Evolutionary conservation across 2,113 vertebrate genomes (phyloP), one percentile per base, ranked within the genome.

Genomic region (Strix uralensis): DNA sequence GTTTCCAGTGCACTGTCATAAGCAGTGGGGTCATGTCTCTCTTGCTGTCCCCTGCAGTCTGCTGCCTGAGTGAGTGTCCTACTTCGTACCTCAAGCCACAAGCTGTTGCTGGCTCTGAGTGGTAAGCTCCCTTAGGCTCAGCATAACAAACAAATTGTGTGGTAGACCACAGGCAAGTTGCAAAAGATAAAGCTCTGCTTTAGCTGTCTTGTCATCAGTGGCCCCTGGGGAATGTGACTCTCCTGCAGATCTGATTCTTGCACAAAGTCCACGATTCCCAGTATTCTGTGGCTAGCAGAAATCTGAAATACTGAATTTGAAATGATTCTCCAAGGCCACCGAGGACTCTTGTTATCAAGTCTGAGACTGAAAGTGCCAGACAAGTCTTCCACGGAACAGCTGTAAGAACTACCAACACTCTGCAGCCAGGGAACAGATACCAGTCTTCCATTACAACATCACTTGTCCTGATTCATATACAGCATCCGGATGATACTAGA

Each of bases 121-220:
- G 27, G 23, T 32, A 13, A 82, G 3, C 29, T 22, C 61, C 70
- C 42, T 57, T 12, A 44, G 55, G 57, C 83, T 86, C 83, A 85
- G 65, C 61, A 79, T 4, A 73, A 26, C 81, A 36, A 81, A 84
- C 69, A 92, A 96, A 95, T 75, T 77, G 77, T 92, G 83, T 59
- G 94, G 94, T 66, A 94, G 61, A 92, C 95, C 93, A 88, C 96
- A 93, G 66, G 54, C 44, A 70, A 80, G 61, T 2, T 62, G 88
- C 83, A 86, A 58, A 46, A 84, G 46, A 83, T 55, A 70, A 29
- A 77, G 52, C 49, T 89, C 18, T 49, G 4, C 75, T 91, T 40
- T n/a, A 75, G 80, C 73, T 46, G 34, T n/a, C 94, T 40, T 92
- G 80, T 75, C 92, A 65, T 54, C 92, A 27, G 44, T 1, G 49